Evolutionary conservation across 1,140 invertebrate genomes (phyloP).

Genomic region (Coptotermes formosanus): DNA sequence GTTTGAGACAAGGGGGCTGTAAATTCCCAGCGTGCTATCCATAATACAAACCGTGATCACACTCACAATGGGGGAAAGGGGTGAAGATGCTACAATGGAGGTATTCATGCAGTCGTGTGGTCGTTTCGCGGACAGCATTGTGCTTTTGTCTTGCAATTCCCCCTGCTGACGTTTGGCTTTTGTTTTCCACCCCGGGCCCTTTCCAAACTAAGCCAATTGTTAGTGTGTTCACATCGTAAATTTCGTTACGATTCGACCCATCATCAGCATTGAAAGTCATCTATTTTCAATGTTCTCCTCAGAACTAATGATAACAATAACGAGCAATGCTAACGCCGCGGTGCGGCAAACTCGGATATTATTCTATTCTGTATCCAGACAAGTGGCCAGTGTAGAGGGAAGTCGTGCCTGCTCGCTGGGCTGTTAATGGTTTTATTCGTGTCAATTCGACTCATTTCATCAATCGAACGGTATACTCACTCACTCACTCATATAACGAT

Average conservation of each 20-base stretch:
- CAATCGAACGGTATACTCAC: background rate
- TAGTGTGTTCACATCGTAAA: constrained; percentile 16
- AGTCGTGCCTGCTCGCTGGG: background rate
- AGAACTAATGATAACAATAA: constrained; percentile 19
- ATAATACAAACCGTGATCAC: background rate
- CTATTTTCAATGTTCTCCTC: constrained; percentile 16
- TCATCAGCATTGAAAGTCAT: constrained; percentile 15
- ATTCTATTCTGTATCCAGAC: constrained; percentile 8
- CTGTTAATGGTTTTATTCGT: background rate
- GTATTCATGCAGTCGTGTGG: constrained; percentile 10
- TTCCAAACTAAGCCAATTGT: constrained; percentile 16
- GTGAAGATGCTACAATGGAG: constrained; percentile 6
- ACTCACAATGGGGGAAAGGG: background rate
- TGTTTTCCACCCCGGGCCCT: background rate
- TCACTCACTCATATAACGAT: background rate
- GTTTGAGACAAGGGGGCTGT: background rate
- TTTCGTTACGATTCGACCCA: background rate
- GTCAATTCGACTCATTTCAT: background rate
- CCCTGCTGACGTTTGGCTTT: constrained; percentile 13
- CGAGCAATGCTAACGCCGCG: background rate
- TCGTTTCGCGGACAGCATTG: constrained; percentile 6
- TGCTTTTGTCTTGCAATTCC: constrained; percentile 15
- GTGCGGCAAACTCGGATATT: constrained; percentile 17
- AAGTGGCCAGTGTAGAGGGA: background rate
- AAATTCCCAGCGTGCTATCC: background rate